Percentiles rank a stretch among this genome's conserved stretches.
Evolutionary conservation across 2,113 vertebrate species (phyloP).

Genomic region (Centropus bengalensis): DNA sequence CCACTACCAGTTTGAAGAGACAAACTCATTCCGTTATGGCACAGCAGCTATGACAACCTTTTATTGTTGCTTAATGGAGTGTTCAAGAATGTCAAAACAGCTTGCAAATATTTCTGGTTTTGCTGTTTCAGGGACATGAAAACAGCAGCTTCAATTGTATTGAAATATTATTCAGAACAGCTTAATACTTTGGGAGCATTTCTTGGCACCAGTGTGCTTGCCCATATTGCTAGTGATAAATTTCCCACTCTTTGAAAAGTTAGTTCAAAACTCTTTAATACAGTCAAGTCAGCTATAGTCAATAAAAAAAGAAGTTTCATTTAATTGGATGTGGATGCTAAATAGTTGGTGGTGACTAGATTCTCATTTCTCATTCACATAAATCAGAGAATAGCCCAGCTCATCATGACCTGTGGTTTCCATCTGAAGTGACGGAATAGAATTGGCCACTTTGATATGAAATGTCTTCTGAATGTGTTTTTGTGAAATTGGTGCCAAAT

Average conservation of each 20-base stretch:
- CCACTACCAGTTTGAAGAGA: slow-evolving; percentile 19
- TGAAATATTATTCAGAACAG: slow-evolving; percentile 46
- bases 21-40: slow-evolving; percentile 26
- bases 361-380: slow-evolving; percentile 34
- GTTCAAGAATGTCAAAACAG: slow-evolving; percentile 57
- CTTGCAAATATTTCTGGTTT: slow-evolving; percentile 61
- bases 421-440: background rate
- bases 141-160: slow-evolving; percentile 37
- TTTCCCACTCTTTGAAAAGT: background rate
- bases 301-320: background rate
- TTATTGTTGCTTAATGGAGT: slow-evolving; percentile 56
- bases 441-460: background rate
- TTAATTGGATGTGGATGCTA: background rate
- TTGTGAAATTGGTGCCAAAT: background rate
- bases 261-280: background rate
- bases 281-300: background rate
- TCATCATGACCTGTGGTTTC: slow-evolving; percentile 7
- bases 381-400: background rate
- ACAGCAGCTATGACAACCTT: slow-evolving; percentile 65
- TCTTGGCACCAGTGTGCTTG: background rate
- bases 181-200: slow-evolving; percentile 30
- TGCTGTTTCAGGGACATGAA: slow-evolving; percentile 48
- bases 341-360: background rate
- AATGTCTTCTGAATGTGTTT: background rate
- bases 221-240: slow-evolving; percentile 19